Percentiles rank a stretch among this genome's conserved stretches.
phyloP scores from a whole-genome alignment of 2,888 invertebrate species.

The Coecobrya sp. region DNA sequence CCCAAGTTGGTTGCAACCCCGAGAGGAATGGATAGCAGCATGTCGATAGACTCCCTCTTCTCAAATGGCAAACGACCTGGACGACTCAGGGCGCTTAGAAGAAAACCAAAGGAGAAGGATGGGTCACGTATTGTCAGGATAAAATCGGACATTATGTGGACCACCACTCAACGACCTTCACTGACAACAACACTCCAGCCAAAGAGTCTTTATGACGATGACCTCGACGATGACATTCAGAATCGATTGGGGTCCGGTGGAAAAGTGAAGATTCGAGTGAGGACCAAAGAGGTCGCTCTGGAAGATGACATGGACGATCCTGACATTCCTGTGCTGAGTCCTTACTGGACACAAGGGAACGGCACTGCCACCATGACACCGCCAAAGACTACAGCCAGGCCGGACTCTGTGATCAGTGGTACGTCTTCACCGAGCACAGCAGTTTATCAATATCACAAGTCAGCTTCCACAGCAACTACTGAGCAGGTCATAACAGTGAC shows the following conservation, averaged over 20 bases:
- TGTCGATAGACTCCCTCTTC: not conserved
- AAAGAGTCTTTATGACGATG: not conserved
- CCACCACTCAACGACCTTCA: conserved; percentile 42
- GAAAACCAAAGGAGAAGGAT: conserved; percentile 30
- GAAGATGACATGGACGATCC: conserved; percentile 9
- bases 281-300: conserved; percentile 39
- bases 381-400: not conserved
- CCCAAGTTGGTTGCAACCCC: conserved; percentile 23
- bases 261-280: conserved; percentile 59
- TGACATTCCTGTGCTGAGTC: conserved; percentile 25
- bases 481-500: conserved; percentile 44
- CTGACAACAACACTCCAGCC: conserved; percentile 19
- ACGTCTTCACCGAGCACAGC: conserved; percentile 43
- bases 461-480: not conserved
- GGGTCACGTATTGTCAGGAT: conserved; percentile 50
- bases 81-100: conserved; percentile 7
- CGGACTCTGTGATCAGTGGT: not conserved
- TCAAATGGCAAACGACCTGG: conserved; percentile 18
- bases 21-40: conserved; percentile 33
- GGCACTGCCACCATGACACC: not conserved
- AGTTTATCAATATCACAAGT: not conserved
- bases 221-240: not conserved
- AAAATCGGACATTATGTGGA: conserved; percentile 67
- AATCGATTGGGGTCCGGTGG: not conserved
- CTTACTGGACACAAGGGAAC: conserved; percentile 49